Evolutionary conservation across 2,113 vertebrate genomes (phyloP).

Genomic region (Nanorana parkeri): DNA sequence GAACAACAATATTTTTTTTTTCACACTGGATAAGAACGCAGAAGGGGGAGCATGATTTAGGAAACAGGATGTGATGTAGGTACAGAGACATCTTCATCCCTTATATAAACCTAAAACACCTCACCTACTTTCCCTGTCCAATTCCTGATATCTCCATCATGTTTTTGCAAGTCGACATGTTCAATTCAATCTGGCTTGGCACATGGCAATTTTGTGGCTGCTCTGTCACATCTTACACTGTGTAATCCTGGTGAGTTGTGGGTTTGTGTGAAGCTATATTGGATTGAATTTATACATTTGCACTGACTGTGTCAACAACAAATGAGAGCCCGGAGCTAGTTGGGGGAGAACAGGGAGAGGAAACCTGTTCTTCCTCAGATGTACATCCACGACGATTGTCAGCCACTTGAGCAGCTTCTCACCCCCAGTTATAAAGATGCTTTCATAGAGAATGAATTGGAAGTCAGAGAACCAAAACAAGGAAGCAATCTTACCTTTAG

Average conservation of each 20-base stretch:
- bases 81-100: not conserved
- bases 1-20: no score
- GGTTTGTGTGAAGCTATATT: not conserved
- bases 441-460: no score
- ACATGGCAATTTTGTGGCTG: no score
- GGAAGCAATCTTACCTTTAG: slow-evolving; percentile 84
- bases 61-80: no score
- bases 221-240: not conserved
- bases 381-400: not conserved
- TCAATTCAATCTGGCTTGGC: no score
- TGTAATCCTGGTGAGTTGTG: not conserved
- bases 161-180: not conserved
- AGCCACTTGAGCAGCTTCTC: not conserved
- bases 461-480: not conserved
- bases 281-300: not conserved
- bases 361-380: not conserved
- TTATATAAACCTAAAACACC: not conserved
- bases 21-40: no score
- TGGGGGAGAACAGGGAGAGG: no score
- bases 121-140: not conserved
- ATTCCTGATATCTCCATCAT: not conserved
- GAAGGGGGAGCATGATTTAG: no score
- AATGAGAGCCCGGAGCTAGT: no score
- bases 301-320: not conserved
- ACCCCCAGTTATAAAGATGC: not conserved